These are phyloP conservation scores for Gorsachius magnificus DNA, from an alignment of 2,797 vertebrate genomes.

Conservation along the genomic window DNA sequence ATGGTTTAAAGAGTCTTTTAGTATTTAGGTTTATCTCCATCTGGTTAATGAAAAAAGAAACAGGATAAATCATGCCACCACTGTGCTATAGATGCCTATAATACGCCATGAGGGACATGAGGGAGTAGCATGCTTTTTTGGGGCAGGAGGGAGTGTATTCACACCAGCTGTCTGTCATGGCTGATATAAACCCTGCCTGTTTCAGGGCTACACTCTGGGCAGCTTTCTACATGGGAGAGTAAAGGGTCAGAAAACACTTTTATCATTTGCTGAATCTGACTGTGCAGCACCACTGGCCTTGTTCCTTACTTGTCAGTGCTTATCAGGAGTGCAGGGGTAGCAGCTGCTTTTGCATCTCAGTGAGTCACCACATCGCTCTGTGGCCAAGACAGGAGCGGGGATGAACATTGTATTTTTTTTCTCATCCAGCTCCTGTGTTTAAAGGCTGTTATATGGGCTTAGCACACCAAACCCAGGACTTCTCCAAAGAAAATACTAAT, in stretches of 20 bases:
- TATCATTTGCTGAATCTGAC: not conserved
- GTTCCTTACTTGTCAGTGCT: not conserved
- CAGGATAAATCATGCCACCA: not conserved
- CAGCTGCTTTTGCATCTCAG: not conserved
- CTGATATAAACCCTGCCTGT: not conserved
- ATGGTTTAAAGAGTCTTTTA: not conserved
- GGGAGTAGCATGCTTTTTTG: not conserved
- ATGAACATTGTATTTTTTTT: not conserved
- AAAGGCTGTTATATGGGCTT: not conserved
- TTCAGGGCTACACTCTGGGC: not conserved
- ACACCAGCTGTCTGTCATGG: not conserved
- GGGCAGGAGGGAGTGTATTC: not conserved
- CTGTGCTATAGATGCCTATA: not conserved
- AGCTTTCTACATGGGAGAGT: not conserved
- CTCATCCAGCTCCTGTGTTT: not conserved
- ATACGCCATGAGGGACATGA: not conserved
- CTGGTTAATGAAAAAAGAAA: not conserved
- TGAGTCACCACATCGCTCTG: not conserved
- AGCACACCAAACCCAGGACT: not conserved
- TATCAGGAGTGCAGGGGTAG: not conserved
- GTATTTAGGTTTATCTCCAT: not conserved
- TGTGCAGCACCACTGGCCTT: not conserved
- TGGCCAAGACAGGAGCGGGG: not conserved
- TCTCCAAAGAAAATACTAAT: not conserved
- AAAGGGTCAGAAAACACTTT: not conserved